Evolutionary conservation across 2,888 invertebrate genomes (phyloP), one percentile per base, ranked within the genome.

Genomic region (Polydrusus cervinus): DNA sequence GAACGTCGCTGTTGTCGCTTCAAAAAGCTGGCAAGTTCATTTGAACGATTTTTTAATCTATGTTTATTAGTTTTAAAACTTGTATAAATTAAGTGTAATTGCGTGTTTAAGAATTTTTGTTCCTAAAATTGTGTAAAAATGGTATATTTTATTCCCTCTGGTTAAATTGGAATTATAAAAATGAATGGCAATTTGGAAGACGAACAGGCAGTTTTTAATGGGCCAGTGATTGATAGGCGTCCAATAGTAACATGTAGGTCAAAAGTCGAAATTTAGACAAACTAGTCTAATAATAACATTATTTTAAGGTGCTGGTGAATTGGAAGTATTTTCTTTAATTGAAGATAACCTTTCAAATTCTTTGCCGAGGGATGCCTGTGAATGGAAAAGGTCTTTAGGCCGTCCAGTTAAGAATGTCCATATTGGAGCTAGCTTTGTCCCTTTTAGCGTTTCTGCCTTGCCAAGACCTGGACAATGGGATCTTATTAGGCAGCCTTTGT

Each of bases 331-430:
- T 88, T 92, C 93, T 80, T 92, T 93, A n/a, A 88, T 97, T 82
- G 94, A 95, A 86, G 91, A 93, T 66, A 92, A 92, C 79, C 89
- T 97, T 67, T 89, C 92, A 11, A 92, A 94, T 81, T 93, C 94
- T 5, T 91, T 98, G 78, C 95, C 97, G 0, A 91, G 94, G 83
- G 97, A 97, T 85, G 91, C 94, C 0, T 94, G 94, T 81, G 98
- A 98, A 88, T 98, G 97, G 97, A 92, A 94, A 80, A 91, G 97
- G 78, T 95, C 96, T 0, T 94, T 95, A 84, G 96, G 97, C 34
- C 90, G 97, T 73, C 93, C 95, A 11, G 91, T 95, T 7, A 94
- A 95, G 85, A 92, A 93, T 83, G 96, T 98, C 47, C 93, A 93
- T 82, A 89, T 97, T 71, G 94, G 94, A 81, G 95, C 94, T 9